Conservation (phyloP, 2,113 vertebrate genomes). For the Oophaga pumilio region DNA sequence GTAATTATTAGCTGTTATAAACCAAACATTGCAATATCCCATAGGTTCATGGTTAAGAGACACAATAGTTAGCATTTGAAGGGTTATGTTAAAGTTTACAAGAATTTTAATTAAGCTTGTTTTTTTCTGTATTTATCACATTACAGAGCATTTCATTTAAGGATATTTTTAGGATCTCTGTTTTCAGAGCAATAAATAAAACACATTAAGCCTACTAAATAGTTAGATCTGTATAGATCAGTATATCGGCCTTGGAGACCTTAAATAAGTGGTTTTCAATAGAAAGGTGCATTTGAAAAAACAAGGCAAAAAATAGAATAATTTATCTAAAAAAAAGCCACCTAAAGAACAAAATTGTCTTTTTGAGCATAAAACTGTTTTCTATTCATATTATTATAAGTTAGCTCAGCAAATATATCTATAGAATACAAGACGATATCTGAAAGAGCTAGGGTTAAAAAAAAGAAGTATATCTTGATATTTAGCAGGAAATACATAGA, state of each 20-base stretch:
- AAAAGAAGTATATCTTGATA: background rate
- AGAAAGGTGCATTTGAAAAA: background rate
- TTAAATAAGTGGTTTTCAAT: conserved; percentile 44
- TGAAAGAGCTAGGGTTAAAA: background rate
- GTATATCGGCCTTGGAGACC: background rate
- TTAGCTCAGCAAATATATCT: background rate
- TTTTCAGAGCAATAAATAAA: conserved; percentile 8
- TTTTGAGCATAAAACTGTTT: background rate
- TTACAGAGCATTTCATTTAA: background rate
- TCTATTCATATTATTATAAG: background rate
- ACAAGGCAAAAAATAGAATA: conserved; percentile 52
- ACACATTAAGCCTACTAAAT: background rate
- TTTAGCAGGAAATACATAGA: conserved; percentile 56
- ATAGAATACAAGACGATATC: background rate
- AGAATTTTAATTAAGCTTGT: background rate
- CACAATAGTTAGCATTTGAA: background rate
- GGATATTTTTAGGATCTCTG: background rate
- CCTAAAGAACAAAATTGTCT: background rate
- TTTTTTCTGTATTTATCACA: background rate
- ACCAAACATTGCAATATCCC: too few species aligned
- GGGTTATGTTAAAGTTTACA: background rate
- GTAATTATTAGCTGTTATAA: too few species aligned
- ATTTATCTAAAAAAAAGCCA: conserved; percentile 21
- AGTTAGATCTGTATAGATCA: background rate
- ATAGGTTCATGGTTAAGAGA: background rate